Evolutionary conservation across 2,113 vertebrate genomes (phyloP), one percentile per base, ranked within the genome.

Genomic region (Bostrychus sinensis): DNA sequence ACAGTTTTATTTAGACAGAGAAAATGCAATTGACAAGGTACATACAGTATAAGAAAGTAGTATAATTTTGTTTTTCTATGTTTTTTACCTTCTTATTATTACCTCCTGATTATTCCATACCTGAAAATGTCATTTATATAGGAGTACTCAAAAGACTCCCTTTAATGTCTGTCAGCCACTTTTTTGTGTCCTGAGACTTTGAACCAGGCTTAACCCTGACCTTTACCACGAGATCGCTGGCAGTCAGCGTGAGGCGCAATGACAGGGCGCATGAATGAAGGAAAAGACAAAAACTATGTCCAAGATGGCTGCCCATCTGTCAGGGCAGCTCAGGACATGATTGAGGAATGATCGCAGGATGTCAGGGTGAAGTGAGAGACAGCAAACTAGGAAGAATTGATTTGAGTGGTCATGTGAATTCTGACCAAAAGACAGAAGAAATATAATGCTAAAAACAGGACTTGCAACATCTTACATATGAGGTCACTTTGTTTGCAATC

Each of bases 251-350:
- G 62, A 2, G 28, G 25, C 70, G 60, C n/a, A 60, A 57, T 75
- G n/a, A 70, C 60, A 59, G 63, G 54, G 38, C 41, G 37, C 26
- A 65, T 23, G 19, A 61, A 66, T 22, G 58, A 12, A 66, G 37
- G 66, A 34, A 30, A 54, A 34, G 56, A 55, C 50, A 66, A 62
- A 64, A 56, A 55, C 28, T 57, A 37, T 50, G n/a, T 61, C 55
- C 25, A 50, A 51, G 62, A 56, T 45, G 66, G 46, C 28, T 70
- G 71, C 76, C 81, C 82, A 86, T 85, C 81, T 88, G 84, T 80
- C 83, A 71, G 66, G 46, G 54, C 70, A 39, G 34, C 55, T 62
- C 66, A 68, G 46, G 68, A 83, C 83, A 84, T 81, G 80, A 86
- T 74, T 19, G 38, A 60, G 65, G 66, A 25, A 79, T 7, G 77